Evolutionary conservation across 1,140 invertebrate species (phyloP), one percentile per base, ranked within the genome.

Genomic region (Caenorhabditis remanei): DNA sequence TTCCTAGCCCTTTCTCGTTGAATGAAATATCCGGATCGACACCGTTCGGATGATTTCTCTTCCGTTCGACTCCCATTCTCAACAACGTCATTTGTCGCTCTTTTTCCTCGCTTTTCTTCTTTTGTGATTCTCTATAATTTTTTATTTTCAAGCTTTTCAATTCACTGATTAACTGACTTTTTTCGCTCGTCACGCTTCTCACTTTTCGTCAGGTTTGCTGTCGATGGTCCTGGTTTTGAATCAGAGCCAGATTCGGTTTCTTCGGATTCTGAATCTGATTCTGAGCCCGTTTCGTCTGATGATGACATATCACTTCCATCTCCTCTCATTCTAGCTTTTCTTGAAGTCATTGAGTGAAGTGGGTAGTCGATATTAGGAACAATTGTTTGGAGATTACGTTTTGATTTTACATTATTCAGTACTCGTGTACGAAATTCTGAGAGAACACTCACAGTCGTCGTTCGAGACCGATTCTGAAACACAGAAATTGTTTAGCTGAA

Each of bases 1-100:
- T 79, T 50, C 71, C 71, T 7, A 79, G n/a, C 2, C 40, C 46
- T 32, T 50, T 79, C 24, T 79, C 71, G n/a, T 79, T 79, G n/a
- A 50, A 79, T n/a, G 43, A 50, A 24, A 79, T 79, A 24, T 79
- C 46, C 9, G 71, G 46, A 79, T 79, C 40, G 11, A 79, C 24
- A 32, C n/a, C 46, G 24, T 79, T 79, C 46, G 71, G 71, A 79
- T 79, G 71, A 50, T 2, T 21, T 14, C n/a, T 79, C 21, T 79
- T 79, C n/a, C 71, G 46, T 21, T 79, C 71, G 4, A 50, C 14
- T 43, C 40, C 71, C 46, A 19, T 50, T 50, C 13, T 50, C n/a
- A 79, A n/a, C 2, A 79, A 14, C 4, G n/a, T 24, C 5, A 16
- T 14, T 32, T 50, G 71, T 19, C 46, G 2, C 14, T 79, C 71